These are phyloP conservation scores for Hartigia nigra DNA, from an alignment of 2,888 invertebrate species.

Conservation along the genomic window DNA sequence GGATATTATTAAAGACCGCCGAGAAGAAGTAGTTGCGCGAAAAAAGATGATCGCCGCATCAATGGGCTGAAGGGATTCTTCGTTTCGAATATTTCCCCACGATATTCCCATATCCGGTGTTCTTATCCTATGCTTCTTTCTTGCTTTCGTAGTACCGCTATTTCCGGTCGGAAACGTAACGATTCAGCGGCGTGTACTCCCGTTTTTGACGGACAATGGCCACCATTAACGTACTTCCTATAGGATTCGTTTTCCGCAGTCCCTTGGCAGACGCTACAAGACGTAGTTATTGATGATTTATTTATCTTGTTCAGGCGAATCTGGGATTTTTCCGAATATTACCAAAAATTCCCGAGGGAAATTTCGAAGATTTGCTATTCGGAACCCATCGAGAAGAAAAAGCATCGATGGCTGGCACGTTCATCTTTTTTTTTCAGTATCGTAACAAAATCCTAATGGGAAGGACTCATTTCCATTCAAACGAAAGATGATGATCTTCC, in stretches of 20 bases:
- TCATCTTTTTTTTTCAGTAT: too few relatives aligned
- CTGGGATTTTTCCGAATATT: background rate
- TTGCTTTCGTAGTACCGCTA: background rate
- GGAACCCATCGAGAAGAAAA: background rate
- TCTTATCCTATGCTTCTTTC: background rate
- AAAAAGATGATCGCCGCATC: background rate
- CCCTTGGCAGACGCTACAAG: background rate
- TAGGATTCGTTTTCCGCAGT: background rate
- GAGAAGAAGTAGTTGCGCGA: background rate
- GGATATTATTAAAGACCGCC: background rate
- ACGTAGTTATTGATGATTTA: background rate
- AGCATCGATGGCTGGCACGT: too few relatives aligned
- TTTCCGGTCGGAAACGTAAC: constrained; percentile 3
- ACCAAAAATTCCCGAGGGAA: background rate
- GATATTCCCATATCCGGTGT: background rate
- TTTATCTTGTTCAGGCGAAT: background rate
- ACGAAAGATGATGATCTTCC: constrained; percentile 15
- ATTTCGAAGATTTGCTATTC: background rate
- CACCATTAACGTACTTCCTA: constrained; percentile 46
- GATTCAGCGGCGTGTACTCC: background rate
- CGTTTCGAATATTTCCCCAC: background rate
- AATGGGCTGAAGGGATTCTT: background rate
- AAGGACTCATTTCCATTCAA: background rate
- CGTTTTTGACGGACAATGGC: constrained; percentile 41
- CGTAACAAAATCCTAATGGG: background rate